Base-by-base conservation (phyloP, 2,113 vertebrate genomes). In the Gambusia affinis region DNA sequence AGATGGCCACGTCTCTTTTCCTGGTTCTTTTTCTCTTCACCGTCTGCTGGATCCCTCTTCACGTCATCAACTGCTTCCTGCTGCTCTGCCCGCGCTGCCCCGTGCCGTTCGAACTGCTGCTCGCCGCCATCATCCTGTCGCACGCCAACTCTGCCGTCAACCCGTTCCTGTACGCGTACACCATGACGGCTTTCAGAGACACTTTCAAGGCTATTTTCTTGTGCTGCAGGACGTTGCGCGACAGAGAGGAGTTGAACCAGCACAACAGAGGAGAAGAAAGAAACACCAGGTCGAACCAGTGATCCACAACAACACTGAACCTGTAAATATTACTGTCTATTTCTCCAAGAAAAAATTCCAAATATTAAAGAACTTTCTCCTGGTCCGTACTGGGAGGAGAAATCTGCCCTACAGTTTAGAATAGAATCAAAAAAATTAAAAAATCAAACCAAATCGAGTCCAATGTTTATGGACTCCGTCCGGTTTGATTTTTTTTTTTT, bases 91-190 rank as follows among this genome's bases (percentile, higher is more conserved):
- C 91, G 0, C 54, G 24, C 1, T 94, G 93, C 31, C 77, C 82
- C 0, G 91, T 95, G 39, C 95, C 95, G 1, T 69, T 93, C 0
- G 88, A 93, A 60, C 91, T 94, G 64, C 92, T 90, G 29, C 91
- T 95, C 44, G 65, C 89, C 11, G 84, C 92, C 67, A 95, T 85
- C 81, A 94, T 95, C 76, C 93, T 95, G 29, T 95, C 95, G 22
- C 94, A 95, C 12, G 91, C 92, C 42, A 96, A 93, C 85, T 94
- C 95, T 0, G 93, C 91, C 1, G 85, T 94, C 87, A 96, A 96
- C 88, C 92, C 69, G 8, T 91, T 95, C 69, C 87, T 95, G 31
- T 95, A 95, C 0, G 94, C 94, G 0, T 95, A 93, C 88, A 95
- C 94, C 27, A 94, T 95, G 92, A 92, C 87, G 15, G 78, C 94